Base-by-base conservation (phyloP, 2,113 vertebrate genomes). In the Pundamilia nyererei region DNA sequence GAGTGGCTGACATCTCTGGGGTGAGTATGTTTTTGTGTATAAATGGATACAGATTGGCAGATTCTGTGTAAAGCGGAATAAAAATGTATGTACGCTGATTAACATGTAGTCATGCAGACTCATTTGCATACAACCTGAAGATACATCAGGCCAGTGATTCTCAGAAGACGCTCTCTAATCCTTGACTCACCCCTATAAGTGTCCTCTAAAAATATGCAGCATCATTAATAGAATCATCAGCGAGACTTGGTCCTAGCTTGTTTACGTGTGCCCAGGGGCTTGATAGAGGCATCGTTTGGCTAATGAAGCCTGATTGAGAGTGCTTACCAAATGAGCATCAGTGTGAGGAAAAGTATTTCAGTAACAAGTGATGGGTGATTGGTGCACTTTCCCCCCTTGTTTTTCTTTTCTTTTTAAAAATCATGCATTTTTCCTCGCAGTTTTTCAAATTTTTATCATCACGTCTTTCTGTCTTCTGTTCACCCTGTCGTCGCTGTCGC, bases 1-100 rank as follows among this genome's bases (percentile, higher is more conserved):
- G 98, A 80, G 98, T 99, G 6, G 98, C 98, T 9, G 98, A 99
- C 89, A 99, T 99, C 91, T 99, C 98, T 9, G 98, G 98, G 95
- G 98, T 99, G 94, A 96, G 98, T 93, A 35, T 3, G 9, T 38
- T 55, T 31, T 12, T 77, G 7, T 26, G 24, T 47, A 1, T 77
- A 14, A 53, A 60, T 21, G 38, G 35, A 51, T 47, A 6, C 9
- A 15, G 17, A 33, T 53, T 54, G 31, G 40, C 33, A 51, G 6
- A 21, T 70, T 86, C 77, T 21, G 65, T 38, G 10, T 31, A 21
- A 87, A 70, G 80, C 1, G 9, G 51, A 80, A 85, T 79, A 62
- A 77, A 40, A 15, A 60, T 75, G 47, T 80, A 7, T 40, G 12
- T 15, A 7, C 15, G 31, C 29, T 54, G 33, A 49, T 31, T 53